Evolutionary conservation across 2,113 vertebrate species (phyloP).

Genomic region (Furnarius figulus): DNA sequence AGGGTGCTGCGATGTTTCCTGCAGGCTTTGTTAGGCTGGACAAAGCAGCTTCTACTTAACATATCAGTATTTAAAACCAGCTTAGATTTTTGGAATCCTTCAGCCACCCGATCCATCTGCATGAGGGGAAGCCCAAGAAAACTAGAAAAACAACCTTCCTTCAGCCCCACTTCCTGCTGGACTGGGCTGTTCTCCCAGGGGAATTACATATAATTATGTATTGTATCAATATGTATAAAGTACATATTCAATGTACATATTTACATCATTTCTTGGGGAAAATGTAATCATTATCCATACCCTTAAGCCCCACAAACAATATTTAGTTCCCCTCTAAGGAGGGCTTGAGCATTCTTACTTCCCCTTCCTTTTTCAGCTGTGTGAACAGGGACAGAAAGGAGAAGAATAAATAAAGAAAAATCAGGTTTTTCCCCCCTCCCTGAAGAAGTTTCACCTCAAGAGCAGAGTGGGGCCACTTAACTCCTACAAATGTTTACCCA

Average conservation of each 20-base stretch:
- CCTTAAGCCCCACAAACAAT: neutral
- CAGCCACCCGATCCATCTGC: rapidly evolving
- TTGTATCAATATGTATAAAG: neutral
- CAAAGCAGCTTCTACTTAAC: neutral
- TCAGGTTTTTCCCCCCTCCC: neutral
- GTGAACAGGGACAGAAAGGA: neutral
- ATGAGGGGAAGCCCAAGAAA: neutral
- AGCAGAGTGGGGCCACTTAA: too few relatives aligned
- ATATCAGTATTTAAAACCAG: neutral
- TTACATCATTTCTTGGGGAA: neutral
- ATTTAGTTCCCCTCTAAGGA: neutral
- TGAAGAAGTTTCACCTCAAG: rapidly evolving
- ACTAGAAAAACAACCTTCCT: neutral
- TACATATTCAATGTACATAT: neutral
- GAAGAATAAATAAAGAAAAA: neutral
- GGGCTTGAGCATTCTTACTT: neutral
- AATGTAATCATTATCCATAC: neutral
- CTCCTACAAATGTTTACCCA: neutral
- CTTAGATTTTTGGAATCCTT: neutral
- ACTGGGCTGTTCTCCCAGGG: neutral
- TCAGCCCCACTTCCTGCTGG: rapidly evolving
- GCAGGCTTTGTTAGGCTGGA: neutral
- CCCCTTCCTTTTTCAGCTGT: neutral
- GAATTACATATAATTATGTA: neutral
- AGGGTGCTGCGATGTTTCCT: rapidly evolving